Base-by-base conservation (phyloP, 2,888 invertebrate species). In the Rhogogaster chlorosoma region DNA sequence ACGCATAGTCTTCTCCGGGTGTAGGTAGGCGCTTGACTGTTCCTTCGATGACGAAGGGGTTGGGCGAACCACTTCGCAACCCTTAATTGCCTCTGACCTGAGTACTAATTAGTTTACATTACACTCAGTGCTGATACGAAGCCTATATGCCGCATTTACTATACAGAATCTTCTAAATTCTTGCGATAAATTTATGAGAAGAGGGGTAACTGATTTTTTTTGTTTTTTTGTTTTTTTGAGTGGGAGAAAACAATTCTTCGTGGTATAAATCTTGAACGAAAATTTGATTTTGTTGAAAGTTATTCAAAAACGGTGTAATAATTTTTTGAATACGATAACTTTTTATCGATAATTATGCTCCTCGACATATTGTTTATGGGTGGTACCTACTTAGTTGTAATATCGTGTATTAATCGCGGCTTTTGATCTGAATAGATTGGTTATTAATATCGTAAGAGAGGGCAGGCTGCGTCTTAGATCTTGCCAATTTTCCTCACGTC, bases 61-160 rank as follows among this genome's bases (percentile, higher is more conserved):
- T 1, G 71, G 26, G 18, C 49, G 49, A 45, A 91, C 91, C 91
- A 92, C 92, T 92, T 89, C 88, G 88, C 88, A 90, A 89, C 89
- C 91, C 92, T 92, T 93, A 92, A 93, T 93, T 93, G 92, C 92
- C 89, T 90, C 89, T 91, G 92, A 92, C 92, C 92, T 91, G 88
- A 84, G 89, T 92, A 90, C 91, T 93, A 93, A 93, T 93, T 93
- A 93, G 93, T 93, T 93, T 93, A 93, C 93, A 92, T 93, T 93
- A 92, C 92, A 91, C 92, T 91, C 91, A 87, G 89, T 90, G 89
- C 61, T n/a, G 5, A 18, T 36, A 15, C 38, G 15, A 0, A 45
- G 15, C 78, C 61, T 32, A 36, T 36, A 22, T 36, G 38, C 36
- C 77, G n/a, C n/a, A 77, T 77, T 77, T 77, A 77, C 12, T 49